phyloP scores from a whole-genome alignment of 2,888 invertebrate genomes.

The Spodoptera picta region DNA sequence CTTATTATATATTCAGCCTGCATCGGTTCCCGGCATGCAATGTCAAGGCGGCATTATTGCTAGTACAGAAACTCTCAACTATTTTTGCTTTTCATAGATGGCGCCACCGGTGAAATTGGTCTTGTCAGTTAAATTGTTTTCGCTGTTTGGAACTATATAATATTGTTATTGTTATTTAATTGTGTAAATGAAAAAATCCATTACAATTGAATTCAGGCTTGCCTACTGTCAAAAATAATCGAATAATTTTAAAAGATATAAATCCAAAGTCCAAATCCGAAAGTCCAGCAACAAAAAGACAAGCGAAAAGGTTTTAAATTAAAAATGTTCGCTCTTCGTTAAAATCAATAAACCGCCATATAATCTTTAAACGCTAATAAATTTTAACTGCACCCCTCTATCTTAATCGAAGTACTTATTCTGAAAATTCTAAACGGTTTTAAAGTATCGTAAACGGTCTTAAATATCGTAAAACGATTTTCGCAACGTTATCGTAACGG shows the following conservation, averaged over 20 bases:
- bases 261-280: no score
- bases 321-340: conserved; percentile 20
- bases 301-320: background rate
- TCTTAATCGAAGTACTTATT: conserved; percentile 59
- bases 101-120: no score
- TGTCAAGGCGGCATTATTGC: conserved; percentile 47
- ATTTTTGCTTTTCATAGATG: no score
- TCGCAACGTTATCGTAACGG: conserved; percentile 60
- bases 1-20: conserved; percentile 45
- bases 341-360: conserved; percentile 22
- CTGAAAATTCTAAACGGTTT: conserved; percentile 40
- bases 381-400: conserved; percentile 41
- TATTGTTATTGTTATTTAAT: no score
- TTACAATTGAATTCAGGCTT: no score
- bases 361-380: conserved; percentile 19
- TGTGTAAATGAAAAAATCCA: no score
- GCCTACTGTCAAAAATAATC: no score
- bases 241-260: no score
- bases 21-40: conserved; percentile 37
- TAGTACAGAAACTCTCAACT: background rate
- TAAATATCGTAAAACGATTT: conserved; percentile 70
- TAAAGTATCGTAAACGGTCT: conserved; percentile 44
- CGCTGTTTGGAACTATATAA: no score
- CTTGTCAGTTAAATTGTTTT: no score
- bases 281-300: no score